Base-by-base conservation (phyloP, 2,113 vertebrate genomes). In the Zosterops japonicus region DNA sequence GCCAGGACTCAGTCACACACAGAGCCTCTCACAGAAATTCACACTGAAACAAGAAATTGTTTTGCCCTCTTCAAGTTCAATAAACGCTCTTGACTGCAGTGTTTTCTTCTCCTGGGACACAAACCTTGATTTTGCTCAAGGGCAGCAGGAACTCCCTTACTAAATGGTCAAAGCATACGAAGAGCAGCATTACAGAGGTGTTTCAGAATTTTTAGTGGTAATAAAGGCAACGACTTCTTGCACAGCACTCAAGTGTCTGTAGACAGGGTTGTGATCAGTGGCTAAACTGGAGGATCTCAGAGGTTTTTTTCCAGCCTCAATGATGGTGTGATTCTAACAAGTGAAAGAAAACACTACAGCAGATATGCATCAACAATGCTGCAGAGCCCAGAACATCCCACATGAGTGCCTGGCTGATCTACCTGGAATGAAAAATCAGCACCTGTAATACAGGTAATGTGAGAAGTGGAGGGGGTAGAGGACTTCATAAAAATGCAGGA, bases 381-480 rank as follows among this genome's bases (percentile, higher is more conserved):
- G 24, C 74, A 85, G 41, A 14, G 36, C 50, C 63, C 64, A 76
- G 35, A 46, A n/a, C 1, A 6, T 20, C 52, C 77, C 79, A 7
- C 19, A 2, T 0, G 7, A 47, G 19, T 1, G 5, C 27, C 42
- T 6, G 31, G 42, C 50, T 71, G 44, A 35, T 39, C 46, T 18
- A 16, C 65, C 17, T 5, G 39, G 44, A 42, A 42, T 24, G n/a
- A 9, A 35, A 50, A 75, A 39, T 1, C 49, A 12, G 46, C 75
- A 42, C 78, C 69, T 42, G 44, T 13, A 71, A 27, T n/a, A 36
- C 46, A 82, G 77, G 90, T 64, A 42, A 35, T 5, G n/a, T 5
- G 55, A 42, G 70, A 49, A 60, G 64, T 1, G 12, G 50, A 44
- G 7, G 7, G 46, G 42, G 21, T 9, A 50, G 9, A 35, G 9